These are phyloP conservation scores for Falco novaeseelandiae DNA, from an alignment of 2,797 vertebrate species.

Conservation along the genomic window DNA sequence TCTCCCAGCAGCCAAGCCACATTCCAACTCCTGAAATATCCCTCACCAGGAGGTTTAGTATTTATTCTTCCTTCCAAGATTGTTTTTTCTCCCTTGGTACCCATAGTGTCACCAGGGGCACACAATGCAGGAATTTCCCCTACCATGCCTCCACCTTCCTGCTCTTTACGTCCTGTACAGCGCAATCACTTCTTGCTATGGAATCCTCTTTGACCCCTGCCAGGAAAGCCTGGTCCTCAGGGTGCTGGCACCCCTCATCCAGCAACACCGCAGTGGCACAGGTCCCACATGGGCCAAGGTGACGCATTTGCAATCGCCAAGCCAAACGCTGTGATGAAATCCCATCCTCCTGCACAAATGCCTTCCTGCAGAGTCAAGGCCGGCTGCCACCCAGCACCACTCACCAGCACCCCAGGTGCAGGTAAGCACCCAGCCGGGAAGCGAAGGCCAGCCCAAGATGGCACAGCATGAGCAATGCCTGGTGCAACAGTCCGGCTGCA, in stretches of 20 bases:
- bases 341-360: neutral
- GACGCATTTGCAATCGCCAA: neutral
- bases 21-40: neutral
- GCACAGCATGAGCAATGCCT: neutral
- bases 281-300: fast-evolving
- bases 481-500: neutral
- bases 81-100: neutral
- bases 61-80: neutral
- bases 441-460: neutral
- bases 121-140: neutral
- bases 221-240: neutral
- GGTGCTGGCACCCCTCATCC: neutral
- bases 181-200: fast-evolving
- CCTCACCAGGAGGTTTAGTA: neutral
- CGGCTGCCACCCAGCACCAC: neutral
- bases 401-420: neutral
- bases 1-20: neutral
- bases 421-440: neutral
- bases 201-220: neutral
- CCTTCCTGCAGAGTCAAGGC: neutral
- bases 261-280: neutral
- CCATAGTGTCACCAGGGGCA: neutral
- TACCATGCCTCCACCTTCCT: fast-evolving
- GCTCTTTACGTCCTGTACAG: neutral
- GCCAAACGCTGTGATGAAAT: neutral